These are phyloP conservation scores for Lasioglossum leucozonium DNA, from an alignment of 2,888 invertebrate genomes.

Conservation along the genomic window DNA sequence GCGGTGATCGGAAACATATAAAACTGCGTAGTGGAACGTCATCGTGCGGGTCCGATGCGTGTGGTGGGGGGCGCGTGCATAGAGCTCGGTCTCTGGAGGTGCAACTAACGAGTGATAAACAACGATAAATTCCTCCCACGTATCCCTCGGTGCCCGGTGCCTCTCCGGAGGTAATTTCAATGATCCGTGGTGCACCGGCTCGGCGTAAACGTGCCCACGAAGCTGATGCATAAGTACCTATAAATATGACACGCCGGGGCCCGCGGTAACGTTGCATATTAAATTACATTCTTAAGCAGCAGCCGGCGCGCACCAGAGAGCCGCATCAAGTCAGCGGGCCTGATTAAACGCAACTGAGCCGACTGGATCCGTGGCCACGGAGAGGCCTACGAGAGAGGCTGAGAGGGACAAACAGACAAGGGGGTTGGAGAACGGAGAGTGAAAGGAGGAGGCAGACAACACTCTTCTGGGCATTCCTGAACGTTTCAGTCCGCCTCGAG, in stretches of 20 bases:
- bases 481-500: slow-evolving; percentile 39
- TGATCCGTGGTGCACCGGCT: slow-evolving; percentile 64
- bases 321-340: slow-evolving; percentile 69
- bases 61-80: neutral
- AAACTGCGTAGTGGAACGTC: neutral
- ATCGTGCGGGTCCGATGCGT: neutral
- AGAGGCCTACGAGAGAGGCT: neutral
- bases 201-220: slow-evolving; percentile 69
- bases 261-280: slow-evolving; percentile 80
- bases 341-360: slow-evolving; percentile 69
- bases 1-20: neutral
- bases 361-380: slow-evolving; percentile 27
- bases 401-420: slow-evolving; percentile 34
- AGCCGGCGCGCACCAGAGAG: slow-evolving; percentile 62
- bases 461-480: slow-evolving; percentile 54
- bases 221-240: slow-evolving; percentile 78
- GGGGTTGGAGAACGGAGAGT: slow-evolving; percentile 23
- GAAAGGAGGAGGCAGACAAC: slow-evolving; percentile 17
- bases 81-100: slow-evolving; percentile 6
- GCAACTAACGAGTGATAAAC: slow-evolving; percentile 69
- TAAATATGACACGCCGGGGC: slow-evolving; percentile 77
- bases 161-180: slow-evolving; percentile 71
- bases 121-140: slow-evolving; percentile 73
- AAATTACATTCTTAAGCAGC: slow-evolving; percentile 81
- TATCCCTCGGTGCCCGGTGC: slow-evolving; percentile 24